phyloP scores from a whole-genome alignment of 2,113 vertebrate genomes.

The Nannobrachium achirus region DNA sequence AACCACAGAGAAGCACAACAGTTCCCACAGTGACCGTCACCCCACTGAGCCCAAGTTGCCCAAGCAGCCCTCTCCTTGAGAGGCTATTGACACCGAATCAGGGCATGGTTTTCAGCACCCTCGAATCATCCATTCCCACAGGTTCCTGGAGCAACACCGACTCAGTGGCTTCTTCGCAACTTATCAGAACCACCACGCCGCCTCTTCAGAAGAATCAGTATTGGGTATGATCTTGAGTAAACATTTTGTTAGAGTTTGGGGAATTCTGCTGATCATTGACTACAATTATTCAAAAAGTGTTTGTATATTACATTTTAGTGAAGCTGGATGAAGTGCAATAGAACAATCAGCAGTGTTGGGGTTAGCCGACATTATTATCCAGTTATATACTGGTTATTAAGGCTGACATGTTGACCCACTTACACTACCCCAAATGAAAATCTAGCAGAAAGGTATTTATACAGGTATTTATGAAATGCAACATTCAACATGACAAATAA shows the following conservation, averaged over 20 bases:
- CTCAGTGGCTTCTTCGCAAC: conserved; percentile 75
- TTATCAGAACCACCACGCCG: conserved; percentile 83
- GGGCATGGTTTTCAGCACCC: conserved; percentile 28
- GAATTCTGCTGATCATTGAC: conserved; percentile 8
- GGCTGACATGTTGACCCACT: no score
- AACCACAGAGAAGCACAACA: conserved; percentile 74
- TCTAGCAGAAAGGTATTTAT: no score
- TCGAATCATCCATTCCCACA: conserved; percentile 63
- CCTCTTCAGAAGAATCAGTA: conserved; percentile 86
- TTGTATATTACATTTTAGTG: not conserved
- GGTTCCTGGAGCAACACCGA: conserved; percentile 79
- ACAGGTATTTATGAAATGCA: no score
- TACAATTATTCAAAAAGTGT: not conserved
- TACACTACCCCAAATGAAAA: no score
- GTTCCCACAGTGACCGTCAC: conserved; percentile 87
- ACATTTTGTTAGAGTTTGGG: not conserved
- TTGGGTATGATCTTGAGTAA: conserved; percentile 84
- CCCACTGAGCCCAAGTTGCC: conserved; percentile 72
- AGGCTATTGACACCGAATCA: conserved; percentile 48
- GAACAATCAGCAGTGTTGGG: not conserved
- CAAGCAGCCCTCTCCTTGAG: conserved; percentile 55
- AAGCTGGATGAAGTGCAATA: not conserved
- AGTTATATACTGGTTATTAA: no score
- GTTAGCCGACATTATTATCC: no score
- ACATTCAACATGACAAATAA: no score